Conservation (phyloP, 2,113 vertebrate species). For the Merops nubicus region DNA sequence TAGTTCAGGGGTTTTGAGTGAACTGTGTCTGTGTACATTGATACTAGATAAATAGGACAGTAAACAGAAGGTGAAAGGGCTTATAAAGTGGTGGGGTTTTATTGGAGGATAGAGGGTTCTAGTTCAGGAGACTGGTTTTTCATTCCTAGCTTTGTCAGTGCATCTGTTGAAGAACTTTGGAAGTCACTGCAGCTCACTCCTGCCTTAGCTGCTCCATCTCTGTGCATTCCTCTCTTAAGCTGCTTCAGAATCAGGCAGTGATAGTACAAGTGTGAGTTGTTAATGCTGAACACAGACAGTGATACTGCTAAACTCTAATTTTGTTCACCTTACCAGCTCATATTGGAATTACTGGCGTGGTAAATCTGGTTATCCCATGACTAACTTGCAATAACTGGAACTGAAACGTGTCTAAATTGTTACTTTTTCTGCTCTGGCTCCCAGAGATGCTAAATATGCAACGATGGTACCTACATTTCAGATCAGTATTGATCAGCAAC, state of each 20-base stretch:
- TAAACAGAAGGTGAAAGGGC: neutral
- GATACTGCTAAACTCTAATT: neutral
- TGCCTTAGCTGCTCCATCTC: neutral
- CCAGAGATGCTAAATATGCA: neutral
- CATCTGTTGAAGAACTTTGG: neutral
- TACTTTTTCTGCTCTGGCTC: neutral
- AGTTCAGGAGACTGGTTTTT: neutral
- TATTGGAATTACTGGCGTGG: neutral
- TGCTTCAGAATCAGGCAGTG: neutral
- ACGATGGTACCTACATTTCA: neutral
- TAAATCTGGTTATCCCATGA: neutral
- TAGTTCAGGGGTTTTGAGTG: neutral
- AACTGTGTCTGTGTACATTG: neutral
- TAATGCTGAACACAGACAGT: neutral
- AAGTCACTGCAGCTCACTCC: neutral
- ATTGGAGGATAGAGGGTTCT: neutral
- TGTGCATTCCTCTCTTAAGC: neutral
- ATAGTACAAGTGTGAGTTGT: neutral
- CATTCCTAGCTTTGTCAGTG: neutral
- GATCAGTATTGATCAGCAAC: neutral
- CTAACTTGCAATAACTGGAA: neutral
- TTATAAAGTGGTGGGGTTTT: neutral
- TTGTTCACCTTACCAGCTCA: neutral
- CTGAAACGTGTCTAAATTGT: neutral
- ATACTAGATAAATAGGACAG: neutral